phyloP scores from a whole-genome alignment of 2,797 vertebrate species.

The Pachyuromys duprasi region DNA sequence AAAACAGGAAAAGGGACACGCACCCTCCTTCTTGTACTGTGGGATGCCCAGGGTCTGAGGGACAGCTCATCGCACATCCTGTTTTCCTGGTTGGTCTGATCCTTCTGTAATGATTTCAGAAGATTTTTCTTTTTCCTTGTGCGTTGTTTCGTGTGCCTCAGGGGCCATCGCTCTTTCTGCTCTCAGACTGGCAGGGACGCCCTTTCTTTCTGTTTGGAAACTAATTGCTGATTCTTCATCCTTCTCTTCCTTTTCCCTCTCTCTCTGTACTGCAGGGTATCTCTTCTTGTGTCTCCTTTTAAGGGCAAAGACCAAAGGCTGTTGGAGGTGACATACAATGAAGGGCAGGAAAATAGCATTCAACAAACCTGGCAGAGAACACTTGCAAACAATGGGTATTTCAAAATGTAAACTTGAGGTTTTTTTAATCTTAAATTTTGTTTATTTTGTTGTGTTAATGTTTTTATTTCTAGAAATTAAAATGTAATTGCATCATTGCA shows the following conservation, averaged over 20 bases:
- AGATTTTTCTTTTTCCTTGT: background rate
- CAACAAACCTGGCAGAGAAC: background rate
- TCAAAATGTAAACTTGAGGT: background rate
- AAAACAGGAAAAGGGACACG: background rate
- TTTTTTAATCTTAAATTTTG: background rate
- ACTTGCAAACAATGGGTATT: background rate
- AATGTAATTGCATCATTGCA: background rate
- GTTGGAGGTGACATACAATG: background rate
- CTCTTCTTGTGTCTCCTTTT: background rate
- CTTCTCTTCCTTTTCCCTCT: background rate
- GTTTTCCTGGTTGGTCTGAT: background rate
- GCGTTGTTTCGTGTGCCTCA: background rate
- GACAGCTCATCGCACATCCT: background rate
- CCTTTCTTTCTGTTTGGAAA: background rate
- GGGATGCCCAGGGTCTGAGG: background rate
- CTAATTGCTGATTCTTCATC: background rate
- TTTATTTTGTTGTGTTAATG: background rate
- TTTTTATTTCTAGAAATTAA: background rate
- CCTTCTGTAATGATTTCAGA: conserved; percentile 2
- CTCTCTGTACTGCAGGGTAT: background rate
- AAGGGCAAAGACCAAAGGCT: conserved; percentile 15
- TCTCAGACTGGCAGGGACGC: background rate
- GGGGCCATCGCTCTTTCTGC: background rate
- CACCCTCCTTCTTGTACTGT: background rate
- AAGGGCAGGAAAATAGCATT: conserved; percentile 15